A percentile compares a stretch with the other conserved stretches of the same genome.
Evolutionary conservation across 2,888 invertebrate genomes (phyloP).

Genomic region (Heteromurus nitidus): DNA sequence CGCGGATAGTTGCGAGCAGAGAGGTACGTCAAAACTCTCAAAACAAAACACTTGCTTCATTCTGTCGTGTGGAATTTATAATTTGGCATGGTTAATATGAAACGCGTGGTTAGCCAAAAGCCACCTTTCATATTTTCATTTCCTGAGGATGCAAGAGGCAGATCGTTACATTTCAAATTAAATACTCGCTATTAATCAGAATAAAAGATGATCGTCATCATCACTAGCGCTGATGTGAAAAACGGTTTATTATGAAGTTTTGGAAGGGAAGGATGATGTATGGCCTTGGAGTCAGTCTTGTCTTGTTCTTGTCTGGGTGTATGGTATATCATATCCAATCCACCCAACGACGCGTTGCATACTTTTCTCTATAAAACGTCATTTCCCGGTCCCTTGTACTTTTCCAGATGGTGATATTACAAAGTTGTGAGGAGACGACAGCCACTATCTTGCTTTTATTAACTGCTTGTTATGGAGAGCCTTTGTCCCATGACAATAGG

Average conservation of each 20-base stretch:
- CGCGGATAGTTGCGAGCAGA: too few relatives aligned
- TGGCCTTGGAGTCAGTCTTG: background rate
- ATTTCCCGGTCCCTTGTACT: background rate
- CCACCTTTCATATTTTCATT: too few relatives aligned
- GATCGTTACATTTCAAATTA: too few relatives aligned
- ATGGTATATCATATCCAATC: background rate
- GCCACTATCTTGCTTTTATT: constrained; percentile 1
- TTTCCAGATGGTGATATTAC: constrained; percentile 54
- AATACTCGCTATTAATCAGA: too few relatives aligned
- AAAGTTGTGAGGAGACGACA: constrained; percentile 22
- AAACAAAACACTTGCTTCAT: too few relatives aligned
- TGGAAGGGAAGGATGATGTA: background rate
- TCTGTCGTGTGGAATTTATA: too few relatives aligned
- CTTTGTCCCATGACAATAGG: constrained; percentile 48
- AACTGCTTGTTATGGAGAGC: constrained; percentile 51
- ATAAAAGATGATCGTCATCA: background rate
- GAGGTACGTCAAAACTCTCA: too few relatives aligned
- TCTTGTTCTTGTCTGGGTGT: background rate
- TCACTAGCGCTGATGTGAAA: too few relatives aligned
- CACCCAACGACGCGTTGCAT: background rate
- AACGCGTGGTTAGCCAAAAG: too few relatives aligned
- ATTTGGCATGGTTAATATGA: too few relatives aligned
- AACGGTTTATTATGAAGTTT: background rate
- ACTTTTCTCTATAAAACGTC: background rate
- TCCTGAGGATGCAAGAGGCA: too few relatives aligned